phyloP scores from a whole-genome alignment of 2,113 vertebrate genomes.

The Danionella cerebrum region DNA sequence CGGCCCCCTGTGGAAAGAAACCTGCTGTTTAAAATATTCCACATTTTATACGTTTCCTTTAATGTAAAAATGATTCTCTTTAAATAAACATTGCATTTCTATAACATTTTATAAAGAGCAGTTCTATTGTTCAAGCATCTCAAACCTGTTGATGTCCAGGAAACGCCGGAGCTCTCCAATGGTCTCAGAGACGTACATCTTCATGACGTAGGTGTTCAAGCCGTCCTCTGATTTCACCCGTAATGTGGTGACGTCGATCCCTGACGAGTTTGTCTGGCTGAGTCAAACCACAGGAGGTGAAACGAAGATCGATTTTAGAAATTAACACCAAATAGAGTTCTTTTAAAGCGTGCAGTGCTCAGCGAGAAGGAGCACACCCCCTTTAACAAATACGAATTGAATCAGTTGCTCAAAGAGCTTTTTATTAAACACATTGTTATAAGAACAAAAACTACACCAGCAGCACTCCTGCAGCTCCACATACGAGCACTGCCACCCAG shows the following conservation, averaged over 20 bases:
- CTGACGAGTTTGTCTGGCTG: not conserved
- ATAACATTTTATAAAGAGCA: not conserved
- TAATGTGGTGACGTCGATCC: slow-evolving; percentile 54
- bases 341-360: no score
- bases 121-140: not conserved
- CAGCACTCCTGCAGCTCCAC: no score
- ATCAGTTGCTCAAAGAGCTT: no score
- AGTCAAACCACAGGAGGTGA: not conserved
- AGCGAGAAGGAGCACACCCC: no score
- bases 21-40: no score
- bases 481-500: no score
- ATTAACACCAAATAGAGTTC: no score
- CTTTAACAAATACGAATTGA: no score
- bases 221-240: slow-evolving; percentile 79
- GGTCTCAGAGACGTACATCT: slow-evolving; percentile 72
- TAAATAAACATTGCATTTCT: not conserved
- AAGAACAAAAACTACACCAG: no score
- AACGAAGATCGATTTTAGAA: no score
- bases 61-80: not conserved
- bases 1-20: slow-evolving; percentile 54
- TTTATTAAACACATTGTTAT: no score
- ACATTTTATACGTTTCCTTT: no score
- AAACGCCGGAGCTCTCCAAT: slow-evolving; percentile 69
- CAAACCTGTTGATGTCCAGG: slow-evolving; percentile 70
- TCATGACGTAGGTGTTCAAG: slow-evolving; percentile 62